phyloP scores from a whole-genome alignment of 2,888 invertebrate genomes.

The Erebia epiphron region DNA sequence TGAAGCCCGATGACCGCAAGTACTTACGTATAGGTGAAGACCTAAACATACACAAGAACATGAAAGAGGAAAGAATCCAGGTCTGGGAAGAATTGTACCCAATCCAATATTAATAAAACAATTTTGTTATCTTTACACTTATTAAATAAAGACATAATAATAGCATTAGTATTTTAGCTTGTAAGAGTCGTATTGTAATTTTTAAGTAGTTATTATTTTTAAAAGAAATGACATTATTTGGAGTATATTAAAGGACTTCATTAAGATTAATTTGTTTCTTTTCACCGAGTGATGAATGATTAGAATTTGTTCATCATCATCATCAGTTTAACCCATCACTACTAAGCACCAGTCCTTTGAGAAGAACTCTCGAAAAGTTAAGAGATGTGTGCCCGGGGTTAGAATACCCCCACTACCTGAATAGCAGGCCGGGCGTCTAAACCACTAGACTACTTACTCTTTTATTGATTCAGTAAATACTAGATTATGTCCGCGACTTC shows the following conservation, averaged over 20 bases:
- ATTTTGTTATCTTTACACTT: neutral
- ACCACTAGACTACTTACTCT: too few species aligned
- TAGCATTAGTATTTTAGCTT: neutral
- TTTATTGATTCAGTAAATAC: too few species aligned
- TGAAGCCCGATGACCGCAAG: conserved; percentile 49
- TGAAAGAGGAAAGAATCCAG: conserved; percentile 54
- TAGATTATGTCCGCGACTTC: too few species aligned
- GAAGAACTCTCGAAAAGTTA: neutral
- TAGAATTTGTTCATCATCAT: too few species aligned
- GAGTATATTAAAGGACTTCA: neutral
- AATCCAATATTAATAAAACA: conserved; percentile 39
- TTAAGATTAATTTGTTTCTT: neutral
- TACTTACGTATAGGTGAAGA: conserved; percentile 53
- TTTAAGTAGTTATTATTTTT: neutral
- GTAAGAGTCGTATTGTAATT: neutral
- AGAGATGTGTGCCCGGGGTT: too few species aligned
- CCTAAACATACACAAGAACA: conserved; percentile 48
- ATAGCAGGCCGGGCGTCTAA: too few species aligned
- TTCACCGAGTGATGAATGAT: neutral
- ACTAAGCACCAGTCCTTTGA: too few species aligned
- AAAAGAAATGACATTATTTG: neutral
- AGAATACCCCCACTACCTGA: too few species aligned
- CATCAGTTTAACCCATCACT: too few species aligned
- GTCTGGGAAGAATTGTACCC: conserved; percentile 66
- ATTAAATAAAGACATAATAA: neutral